These are phyloP conservation scores for Trinectes maculatus DNA, from an alignment of 2,113 vertebrate genomes.

Conservation along the genomic window DNA sequence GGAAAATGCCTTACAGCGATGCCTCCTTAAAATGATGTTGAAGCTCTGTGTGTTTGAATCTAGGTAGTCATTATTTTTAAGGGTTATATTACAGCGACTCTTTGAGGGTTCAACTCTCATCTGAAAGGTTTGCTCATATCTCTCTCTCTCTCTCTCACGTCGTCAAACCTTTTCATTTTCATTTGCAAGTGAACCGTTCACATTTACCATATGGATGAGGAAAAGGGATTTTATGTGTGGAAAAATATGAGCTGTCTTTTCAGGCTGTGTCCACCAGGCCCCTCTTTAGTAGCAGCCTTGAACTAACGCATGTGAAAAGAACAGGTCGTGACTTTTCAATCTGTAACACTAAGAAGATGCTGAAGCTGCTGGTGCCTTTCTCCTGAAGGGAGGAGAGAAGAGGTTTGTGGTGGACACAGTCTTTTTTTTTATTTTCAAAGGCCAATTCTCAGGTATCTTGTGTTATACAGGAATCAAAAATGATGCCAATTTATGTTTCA, in stretches of 20 bases:
- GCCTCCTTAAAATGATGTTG: slow-evolving; percentile 3
- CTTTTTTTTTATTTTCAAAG: not conserved
- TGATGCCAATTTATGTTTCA: slow-evolving; percentile 8
- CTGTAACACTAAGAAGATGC: slow-evolving; percentile 20
- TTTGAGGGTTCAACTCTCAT: not conserved
- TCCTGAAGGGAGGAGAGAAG: slow-evolving; percentile 2
- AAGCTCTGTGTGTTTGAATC: not conserved
- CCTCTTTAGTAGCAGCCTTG: not conserved
- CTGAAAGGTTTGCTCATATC: not conserved
- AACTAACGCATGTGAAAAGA: not conserved
- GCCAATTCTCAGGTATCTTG: slow-evolving; percentile 54
- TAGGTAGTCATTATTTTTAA: not conserved
- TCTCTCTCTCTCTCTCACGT: no score
- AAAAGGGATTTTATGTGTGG: slow-evolving; percentile 8
- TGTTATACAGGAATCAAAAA: slow-evolving; percentile 14
- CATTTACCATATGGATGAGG: no score
- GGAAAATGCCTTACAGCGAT: slow-evolving; percentile 31
- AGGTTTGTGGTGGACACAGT: slow-evolving; percentile 8
- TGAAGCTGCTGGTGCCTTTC: not conserved
- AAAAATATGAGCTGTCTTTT: not conserved
- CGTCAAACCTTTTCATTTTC: no score
- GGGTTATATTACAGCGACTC: not conserved
- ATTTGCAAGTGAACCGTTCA: not conserved
- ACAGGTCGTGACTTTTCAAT: not conserved
- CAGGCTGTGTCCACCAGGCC: not conserved